These are phyloP conservation scores for Eutrigla gurnardus DNA, from an alignment of 2,797 vertebrate species.

Conservation along the genomic window DNA sequence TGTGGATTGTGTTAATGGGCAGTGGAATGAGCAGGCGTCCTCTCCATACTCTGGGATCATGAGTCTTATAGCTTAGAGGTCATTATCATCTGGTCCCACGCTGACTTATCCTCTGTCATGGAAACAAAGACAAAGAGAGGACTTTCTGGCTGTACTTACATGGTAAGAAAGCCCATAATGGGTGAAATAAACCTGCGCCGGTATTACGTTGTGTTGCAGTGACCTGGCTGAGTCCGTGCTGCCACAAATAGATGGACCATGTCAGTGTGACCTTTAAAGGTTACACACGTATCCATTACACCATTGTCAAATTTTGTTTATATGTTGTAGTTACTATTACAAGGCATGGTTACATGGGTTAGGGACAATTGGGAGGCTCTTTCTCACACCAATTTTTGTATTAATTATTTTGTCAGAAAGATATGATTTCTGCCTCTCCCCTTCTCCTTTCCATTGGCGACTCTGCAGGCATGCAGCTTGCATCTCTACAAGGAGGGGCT, in stretches of 20 bases:
- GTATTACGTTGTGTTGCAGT: conserved; percentile 9
- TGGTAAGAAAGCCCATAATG: conserved; percentile 3
- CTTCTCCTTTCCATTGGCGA: neutral
- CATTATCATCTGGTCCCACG: conserved; percentile 45
- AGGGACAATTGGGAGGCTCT: neutral
- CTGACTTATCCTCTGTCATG: conserved; percentile 39
- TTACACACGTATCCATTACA: neutral
- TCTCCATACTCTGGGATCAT: conserved; percentile 39
- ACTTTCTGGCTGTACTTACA: conserved; percentile 3
- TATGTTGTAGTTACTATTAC: neutral
- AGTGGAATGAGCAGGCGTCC: conserved; percentile 35
- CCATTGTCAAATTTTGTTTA: neutral
- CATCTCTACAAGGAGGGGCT: no score
- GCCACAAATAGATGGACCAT: neutral
- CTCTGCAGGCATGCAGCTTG: neutral
- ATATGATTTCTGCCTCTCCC: neutral
- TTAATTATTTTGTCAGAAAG: neutral
- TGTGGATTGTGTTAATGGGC: conserved; percentile 61
- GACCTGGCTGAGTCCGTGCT: neutral
- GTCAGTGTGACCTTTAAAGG: conserved; percentile 36
- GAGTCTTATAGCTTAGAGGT: conserved; percentile 48
- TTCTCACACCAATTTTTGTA: neutral
- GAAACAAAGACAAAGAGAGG: conserved; percentile 12
- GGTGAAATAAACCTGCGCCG: neutral
- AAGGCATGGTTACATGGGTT: neutral